phyloP scores from a whole-genome alignment of 2,113 vertebrate genomes.

The Reinhardtius hippoglossoides region DNA sequence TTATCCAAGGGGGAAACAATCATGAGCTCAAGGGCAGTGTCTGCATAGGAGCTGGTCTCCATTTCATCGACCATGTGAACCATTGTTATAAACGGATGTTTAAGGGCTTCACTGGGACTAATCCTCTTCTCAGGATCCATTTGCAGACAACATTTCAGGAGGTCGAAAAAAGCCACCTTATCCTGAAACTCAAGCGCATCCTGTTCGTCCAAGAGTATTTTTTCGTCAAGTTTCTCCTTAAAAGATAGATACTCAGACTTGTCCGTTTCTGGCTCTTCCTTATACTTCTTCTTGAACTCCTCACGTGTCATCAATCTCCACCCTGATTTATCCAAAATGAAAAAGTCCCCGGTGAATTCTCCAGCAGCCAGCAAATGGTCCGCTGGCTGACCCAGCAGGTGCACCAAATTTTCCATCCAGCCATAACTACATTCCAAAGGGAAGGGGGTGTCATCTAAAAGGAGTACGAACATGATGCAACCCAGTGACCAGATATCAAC shows the following conservation, averaged over 20 bases:
- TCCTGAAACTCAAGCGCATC: neutral
- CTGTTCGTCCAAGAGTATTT: neutral
- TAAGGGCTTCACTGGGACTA: neutral
- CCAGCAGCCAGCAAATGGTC: neutral
- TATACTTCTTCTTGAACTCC: neutral
- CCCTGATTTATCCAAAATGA: neutral
- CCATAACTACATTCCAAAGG: neutral
- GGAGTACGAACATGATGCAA: neutral
- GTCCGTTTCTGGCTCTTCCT: no score
- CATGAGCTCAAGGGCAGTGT: neutral
- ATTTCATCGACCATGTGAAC: neutral
- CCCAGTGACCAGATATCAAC: constrained; percentile 7
- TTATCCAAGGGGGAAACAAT: neutral
- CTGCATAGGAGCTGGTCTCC: neutral
- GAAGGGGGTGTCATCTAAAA: neutral
- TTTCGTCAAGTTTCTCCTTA: neutral
- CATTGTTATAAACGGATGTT: neutral
- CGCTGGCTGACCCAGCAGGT: neutral
- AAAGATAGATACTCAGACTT: neutral
- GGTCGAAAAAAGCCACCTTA: neutral
- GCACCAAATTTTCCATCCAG: neutral
- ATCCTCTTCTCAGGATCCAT: neutral
- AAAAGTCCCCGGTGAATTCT: neutral
- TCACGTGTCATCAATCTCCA: neutral
- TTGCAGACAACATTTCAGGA: neutral